A percentile compares a stretch with the other conserved stretches of the same genome.
These are phyloP conservation scores for Phymastichus coffea DNA, from an alignment of 1,140 invertebrate genomes.

Conservation along the genomic window DNA sequence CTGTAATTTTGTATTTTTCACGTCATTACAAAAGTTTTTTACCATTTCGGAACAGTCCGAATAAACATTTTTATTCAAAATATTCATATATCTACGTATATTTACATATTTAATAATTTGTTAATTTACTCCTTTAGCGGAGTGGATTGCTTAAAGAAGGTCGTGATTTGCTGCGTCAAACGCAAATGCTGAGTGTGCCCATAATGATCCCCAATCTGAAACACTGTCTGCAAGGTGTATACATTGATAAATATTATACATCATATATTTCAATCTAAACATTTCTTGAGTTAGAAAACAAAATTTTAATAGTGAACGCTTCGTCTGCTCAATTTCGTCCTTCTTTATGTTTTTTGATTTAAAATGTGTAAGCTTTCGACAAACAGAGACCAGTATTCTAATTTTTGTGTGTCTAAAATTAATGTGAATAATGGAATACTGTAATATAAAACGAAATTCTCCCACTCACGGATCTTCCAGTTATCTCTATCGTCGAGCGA, in stretches of 20 bases:
- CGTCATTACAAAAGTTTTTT: no score
- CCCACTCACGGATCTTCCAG: slow-evolving; percentile 18
- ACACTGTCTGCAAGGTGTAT: neutral
- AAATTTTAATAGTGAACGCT: neutral
- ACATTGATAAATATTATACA: slow-evolving; percentile 1
- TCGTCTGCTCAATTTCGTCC: neutral
- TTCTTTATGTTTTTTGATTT: neutral
- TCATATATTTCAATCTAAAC: neutral
- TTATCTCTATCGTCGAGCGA: slow-evolving; percentile 10
- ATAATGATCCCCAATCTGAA: neutral
- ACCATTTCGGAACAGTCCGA: neutral
- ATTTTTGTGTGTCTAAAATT: neutral
- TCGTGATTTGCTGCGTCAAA: slow-evolving; percentile 3
- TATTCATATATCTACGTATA: no score
- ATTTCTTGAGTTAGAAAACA: neutral
- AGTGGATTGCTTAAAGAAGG: neutral
- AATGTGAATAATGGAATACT: neutral
- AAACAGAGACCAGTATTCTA: neutral
- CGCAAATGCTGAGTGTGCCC: neutral
- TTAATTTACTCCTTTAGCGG: neutral
- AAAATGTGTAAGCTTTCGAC: slow-evolving; percentile 8
- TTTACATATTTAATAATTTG: neutral
- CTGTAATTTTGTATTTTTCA: no score
- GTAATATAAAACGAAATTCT: slow-evolving; percentile 5
- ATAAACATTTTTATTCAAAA: neutral